A percentile compares a stretch with the other conserved stretches of the same genome.
These are phyloP conservation scores for Petrocephalus microphthalmus DNA, from an alignment of 2,113 vertebrate species.

Conservation along the genomic window DNA sequence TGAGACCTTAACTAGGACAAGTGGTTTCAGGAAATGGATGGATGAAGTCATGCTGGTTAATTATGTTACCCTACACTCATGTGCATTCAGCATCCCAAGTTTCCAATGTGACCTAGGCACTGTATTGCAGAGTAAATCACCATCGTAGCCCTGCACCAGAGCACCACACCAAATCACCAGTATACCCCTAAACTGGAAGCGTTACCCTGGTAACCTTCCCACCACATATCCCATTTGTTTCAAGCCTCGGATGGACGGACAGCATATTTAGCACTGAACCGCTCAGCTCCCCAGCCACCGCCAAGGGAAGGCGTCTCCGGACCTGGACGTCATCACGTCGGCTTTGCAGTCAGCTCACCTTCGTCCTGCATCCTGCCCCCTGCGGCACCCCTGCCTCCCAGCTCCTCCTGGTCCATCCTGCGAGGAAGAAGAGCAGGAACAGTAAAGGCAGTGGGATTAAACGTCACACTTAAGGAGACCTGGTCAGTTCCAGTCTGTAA, in stretches of 20 bases:
- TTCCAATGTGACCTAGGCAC: background rate
- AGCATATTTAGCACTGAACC: too few species aligned
- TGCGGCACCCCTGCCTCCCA: conserved; percentile 38
- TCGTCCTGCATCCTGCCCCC: conserved; percentile 50
- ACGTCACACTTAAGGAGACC: background rate
- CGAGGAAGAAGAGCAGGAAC: background rate
- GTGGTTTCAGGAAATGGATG: background rate
- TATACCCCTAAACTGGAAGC: background rate
- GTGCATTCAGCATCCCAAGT: background rate
- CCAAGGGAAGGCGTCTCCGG: background rate
- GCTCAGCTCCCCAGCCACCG: too few species aligned
- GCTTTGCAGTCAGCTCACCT: conserved; percentile 37
- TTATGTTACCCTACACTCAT: background rate
- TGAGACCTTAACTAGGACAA: background rate
- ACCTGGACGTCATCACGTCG: too few species aligned
- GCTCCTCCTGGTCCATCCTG: conserved; percentile 55
- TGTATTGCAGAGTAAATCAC: background rate
- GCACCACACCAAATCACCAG: background rate
- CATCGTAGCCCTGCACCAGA: background rate
- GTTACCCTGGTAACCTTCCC: background rate
- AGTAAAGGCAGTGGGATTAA: background rate
- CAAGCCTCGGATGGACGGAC: background rate
- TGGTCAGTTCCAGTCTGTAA: background rate
- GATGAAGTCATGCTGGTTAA: background rate
- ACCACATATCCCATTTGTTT: background rate